phyloP scores from a whole-genome alignment of 2,113 vertebrate species.

The Porphyrio hochstetteri region DNA sequence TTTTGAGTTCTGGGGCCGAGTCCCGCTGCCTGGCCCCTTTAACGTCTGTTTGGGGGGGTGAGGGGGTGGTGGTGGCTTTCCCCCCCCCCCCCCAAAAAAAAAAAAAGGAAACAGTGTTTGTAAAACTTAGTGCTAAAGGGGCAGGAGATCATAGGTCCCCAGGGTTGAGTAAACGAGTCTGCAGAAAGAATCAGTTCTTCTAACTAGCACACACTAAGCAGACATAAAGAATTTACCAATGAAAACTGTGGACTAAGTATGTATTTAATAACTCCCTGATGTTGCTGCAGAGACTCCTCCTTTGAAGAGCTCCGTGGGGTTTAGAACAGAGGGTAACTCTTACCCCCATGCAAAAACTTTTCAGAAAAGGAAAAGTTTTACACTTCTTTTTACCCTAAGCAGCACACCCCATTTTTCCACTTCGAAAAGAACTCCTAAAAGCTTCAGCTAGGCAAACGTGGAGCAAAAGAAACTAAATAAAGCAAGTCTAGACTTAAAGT shows the following conservation, averaged over 20 bases:
- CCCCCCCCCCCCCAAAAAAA: not conserved
- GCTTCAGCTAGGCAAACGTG: constrained; percentile 60
- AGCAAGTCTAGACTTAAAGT: constrained; percentile 77
- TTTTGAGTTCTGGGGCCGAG: not conserved
- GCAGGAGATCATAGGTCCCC: constrained; percentile 64
- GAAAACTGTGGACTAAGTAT: constrained; percentile 62
- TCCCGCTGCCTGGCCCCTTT: not conserved
- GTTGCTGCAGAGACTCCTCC: constrained; percentile 40
- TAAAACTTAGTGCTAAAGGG: constrained; percentile 74
- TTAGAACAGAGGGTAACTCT: constrained; percentile 24
- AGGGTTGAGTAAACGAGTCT: constrained; percentile 68
- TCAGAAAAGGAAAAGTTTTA: constrained; percentile 39
- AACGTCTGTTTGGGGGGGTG: not conserved
- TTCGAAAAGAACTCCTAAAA: constrained; percentile 66
- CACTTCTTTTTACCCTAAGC: constrained; percentile 71
- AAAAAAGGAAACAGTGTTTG: constrained; percentile 44
- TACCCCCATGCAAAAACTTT: not conserved
- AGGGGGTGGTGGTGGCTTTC: too few relatives aligned
- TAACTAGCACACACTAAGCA: constrained; percentile 49
- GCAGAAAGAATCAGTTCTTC: constrained; percentile 73
- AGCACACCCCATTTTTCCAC: constrained; percentile 1
- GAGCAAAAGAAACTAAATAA: constrained; percentile 75
- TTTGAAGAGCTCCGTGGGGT: constrained; percentile 46
- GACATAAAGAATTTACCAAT: constrained; percentile 69
- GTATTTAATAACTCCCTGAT: constrained; percentile 60